Percentiles rank a stretch among this genome's conserved stretches.
These are phyloP conservation scores for Clarias magur DNA, from an alignment of 2,113 vertebrate species.

Conservation along the genomic window DNA sequence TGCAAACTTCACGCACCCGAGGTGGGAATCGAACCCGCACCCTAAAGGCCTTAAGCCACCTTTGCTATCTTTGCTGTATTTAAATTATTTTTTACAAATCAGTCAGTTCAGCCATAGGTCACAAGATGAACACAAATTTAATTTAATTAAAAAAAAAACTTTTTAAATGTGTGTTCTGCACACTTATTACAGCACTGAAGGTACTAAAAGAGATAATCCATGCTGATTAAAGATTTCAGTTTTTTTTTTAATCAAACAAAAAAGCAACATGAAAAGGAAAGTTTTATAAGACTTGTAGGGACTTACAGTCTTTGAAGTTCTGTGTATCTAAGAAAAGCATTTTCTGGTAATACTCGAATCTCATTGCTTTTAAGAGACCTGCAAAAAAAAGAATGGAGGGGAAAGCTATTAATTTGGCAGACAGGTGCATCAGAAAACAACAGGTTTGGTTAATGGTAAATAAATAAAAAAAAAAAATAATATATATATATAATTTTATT, in stretches of 20 bases:
- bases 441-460: background rate
- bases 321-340: conserved; percentile 71
- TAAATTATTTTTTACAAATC: background rate
- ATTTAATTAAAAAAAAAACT: background rate
- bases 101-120: background rate
- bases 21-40: too few species aligned
- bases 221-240: background rate
- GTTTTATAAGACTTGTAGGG: conserved; percentile 4
- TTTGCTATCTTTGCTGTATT: too few species aligned
- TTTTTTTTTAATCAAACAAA: background rate
- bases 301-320: conserved; percentile 77
- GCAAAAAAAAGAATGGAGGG: background rate
- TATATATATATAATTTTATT: too few species aligned
- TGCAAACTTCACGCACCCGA: too few species aligned
- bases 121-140: background rate
- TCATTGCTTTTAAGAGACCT: conserved; percentile 76
- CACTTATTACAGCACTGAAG: background rate
- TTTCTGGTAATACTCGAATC: conserved; percentile 69
- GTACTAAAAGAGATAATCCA: background rate
- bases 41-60: too few species aligned
- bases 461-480: background rate
- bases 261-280: background rate
- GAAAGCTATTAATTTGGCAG: background rate
- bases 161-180: too few species aligned
- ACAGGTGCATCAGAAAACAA: background rate